Evolutionary conservation across 2,888 invertebrate genomes (phyloP).

Genomic region (Cephus pulcher): DNA sequence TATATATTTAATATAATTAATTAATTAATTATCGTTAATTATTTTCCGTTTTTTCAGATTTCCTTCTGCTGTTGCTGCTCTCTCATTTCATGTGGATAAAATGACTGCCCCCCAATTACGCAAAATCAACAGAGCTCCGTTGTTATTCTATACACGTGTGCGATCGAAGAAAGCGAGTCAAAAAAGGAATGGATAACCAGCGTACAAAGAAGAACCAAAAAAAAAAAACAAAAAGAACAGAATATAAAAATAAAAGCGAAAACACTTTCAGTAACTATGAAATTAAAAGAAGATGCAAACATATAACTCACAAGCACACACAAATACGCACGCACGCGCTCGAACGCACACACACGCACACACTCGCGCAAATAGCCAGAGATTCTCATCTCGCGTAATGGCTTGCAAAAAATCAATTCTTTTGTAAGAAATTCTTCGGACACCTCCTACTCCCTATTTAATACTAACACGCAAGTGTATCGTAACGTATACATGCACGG

Average conservation of each 20-base stretch:
- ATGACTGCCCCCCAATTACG: not conserved
- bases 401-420: not conserved
- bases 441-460: not conserved
- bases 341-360: not conserved
- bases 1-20: conserved; percentile 21
- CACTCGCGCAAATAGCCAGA: not conserved
- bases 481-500: not conserved
- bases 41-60: not conserved
- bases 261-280: not conserved
- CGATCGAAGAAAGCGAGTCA: too few species aligned
- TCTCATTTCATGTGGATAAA: not conserved
- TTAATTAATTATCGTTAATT: conserved; percentile 1
- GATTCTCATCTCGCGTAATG: not conserved
- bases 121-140: not conserved
- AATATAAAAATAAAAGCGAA: not conserved
- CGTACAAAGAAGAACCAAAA: too few species aligned
- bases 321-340: not conserved
- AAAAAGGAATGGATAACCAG: too few species aligned
- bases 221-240: too few species aligned
- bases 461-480: not conserved
- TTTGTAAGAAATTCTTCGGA: not conserved
- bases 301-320: not conserved
- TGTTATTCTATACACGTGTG: not conserved
- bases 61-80: not conserved
- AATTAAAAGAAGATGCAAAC: not conserved